A percentile compares a stretch with the other conserved stretches of the same genome.
These are phyloP conservation scores for Mormoops blainvillei DNA, from an alignment of 2,113 vertebrate species.

Conservation along the genomic window DNA sequence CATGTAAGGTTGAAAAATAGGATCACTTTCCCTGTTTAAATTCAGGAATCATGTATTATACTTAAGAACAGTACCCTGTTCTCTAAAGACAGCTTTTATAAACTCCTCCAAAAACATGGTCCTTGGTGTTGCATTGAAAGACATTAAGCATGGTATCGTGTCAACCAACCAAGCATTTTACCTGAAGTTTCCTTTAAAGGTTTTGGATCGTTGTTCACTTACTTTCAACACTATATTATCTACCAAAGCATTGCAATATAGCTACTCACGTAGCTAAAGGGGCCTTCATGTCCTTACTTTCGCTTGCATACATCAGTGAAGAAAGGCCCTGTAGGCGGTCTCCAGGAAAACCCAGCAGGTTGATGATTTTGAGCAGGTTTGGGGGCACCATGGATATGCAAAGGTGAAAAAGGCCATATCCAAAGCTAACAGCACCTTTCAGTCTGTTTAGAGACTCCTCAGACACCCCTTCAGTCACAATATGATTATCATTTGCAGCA, in stretches of 20 bases:
- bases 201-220: conserved; percentile 73
- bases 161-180: conserved; percentile 61
- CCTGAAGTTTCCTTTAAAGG: conserved; percentile 74
- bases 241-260: conserved; percentile 86
- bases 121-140: background rate
- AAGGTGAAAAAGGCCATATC: conserved; percentile 98
- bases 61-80: background rate
- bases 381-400: conserved; percentile 99
- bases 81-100: background rate
- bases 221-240: conserved; percentile 83
- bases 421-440: conserved; percentile 99
- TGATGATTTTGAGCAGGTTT: conserved; percentile 99
- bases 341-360: conserved; percentile 98
- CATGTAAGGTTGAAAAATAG: background rate
- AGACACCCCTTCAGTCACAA: conserved; percentile 86
- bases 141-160: background rate
- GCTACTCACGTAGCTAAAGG: conserved; percentile 99
- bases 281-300: conserved; percentile 99
- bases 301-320: conserved; percentile 96
- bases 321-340: conserved; percentile 96
- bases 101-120: background rate
- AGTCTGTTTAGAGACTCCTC: conserved; percentile 94
- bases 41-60: background rate
- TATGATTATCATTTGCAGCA: conserved; percentile 93
- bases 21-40: background rate